A percentile compares a stretch with the other conserved stretches of the same genome.
Conservation (phyloP, 2,113 vertebrate genomes). For the Passerina amoena region DNA sequence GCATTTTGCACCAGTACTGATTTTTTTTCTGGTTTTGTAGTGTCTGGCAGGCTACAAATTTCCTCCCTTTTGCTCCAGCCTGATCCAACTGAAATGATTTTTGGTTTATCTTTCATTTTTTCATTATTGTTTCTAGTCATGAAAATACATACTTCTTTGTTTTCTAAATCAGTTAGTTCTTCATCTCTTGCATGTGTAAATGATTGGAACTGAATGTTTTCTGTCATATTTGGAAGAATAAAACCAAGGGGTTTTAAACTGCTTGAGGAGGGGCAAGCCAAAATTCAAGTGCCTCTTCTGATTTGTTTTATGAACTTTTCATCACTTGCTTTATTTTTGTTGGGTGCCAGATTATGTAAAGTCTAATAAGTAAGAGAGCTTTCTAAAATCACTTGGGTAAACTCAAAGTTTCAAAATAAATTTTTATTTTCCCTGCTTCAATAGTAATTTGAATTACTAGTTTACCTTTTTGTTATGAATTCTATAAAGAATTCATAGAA, state of each 20-base stretch:
- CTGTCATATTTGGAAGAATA: not conserved
- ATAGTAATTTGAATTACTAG: not conserved
- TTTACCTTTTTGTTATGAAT: not conserved
- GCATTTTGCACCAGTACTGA: not conserved
- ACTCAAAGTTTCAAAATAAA: not conserved
- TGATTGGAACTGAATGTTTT: not conserved
- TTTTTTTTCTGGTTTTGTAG: not conserved
- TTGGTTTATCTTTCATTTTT: not conserved
- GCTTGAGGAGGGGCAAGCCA: not conserved
- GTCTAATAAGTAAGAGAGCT: not conserved
- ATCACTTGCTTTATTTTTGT: not conserved
- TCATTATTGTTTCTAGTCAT: not conserved
- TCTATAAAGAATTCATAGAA: not conserved
- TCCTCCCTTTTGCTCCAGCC: not conserved
- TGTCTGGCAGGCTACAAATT: not conserved
- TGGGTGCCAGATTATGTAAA: not conserved
- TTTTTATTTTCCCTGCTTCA: not conserved
- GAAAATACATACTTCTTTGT: not conserved
- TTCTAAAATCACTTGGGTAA: not conserved
- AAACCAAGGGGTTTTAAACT: not conserved
- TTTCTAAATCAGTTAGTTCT: not conserved
- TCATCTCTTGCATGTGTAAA: not conserved
- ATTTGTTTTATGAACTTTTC: not conserved
- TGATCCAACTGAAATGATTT: not conserved
- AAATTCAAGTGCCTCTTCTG: not conserved